Base-by-base conservation (phyloP, 2,113 vertebrate genomes). In the Abramis brama region DNA sequence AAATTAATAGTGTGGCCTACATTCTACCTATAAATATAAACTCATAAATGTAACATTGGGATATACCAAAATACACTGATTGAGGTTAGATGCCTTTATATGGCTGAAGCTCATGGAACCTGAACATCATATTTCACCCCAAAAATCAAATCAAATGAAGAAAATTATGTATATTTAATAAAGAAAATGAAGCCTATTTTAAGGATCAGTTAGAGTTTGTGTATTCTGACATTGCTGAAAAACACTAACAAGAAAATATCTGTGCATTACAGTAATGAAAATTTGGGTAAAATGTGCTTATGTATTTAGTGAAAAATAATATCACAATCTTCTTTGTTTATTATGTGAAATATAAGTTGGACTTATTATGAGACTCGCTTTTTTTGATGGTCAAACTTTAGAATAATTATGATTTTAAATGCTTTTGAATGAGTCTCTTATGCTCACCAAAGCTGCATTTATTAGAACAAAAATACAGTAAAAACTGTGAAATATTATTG, bases 1-100 rank as follows among this genome's bases (percentile, higher is more conserved):
- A 55, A 39, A 83, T 55, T 71, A 73, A 71, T 13, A 57, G 7
- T 6, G 30, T 43, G 81, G 5, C 81, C 81, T 83, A 83, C 23
- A 83, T 83, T 17, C 13, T 0, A 2, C 45, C 27, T 77, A 55
- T 77, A 52, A 77, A 77, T 47, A 64, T 57, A 36, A 13, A 79
- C 50, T 27, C 13, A 43, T 13, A 80, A 25, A 64, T 52, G 45
- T 82, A 68, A 66, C 13, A 45, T 15, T 45, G 11, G 45, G 23
- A 80, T 27, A 64, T 27, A 19, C 23, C 57, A 62, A 1, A 60
- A 62, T 25, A 36, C 77, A 47, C 25, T 12, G 11, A 25, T 74
- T 6, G 71, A 88, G 83, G 66, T 66, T 75, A 79, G 27, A 43
- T 17, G 50, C 77, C 11, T 45, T 21, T n/a, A 39, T n/a, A 39